Conservation (phyloP, 2,888 invertebrate species). For the Pristionchus exspectatus region DNA sequence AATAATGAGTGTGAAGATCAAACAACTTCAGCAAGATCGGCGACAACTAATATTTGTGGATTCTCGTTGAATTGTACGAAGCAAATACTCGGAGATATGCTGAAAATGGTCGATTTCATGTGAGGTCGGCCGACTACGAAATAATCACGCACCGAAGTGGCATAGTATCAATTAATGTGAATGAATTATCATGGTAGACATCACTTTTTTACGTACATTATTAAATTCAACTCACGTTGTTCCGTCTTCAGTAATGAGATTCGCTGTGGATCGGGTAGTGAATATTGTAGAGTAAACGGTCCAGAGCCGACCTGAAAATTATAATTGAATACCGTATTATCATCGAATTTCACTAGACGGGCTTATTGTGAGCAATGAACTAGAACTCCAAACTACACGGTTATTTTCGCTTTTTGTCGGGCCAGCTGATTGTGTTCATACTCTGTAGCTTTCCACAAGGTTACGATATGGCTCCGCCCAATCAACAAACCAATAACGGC, state of each 20-base stretch:
- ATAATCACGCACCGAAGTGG: neutral
- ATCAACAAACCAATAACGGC: no score
- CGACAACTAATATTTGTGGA: constrained; percentile 20
- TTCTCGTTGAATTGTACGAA: constrained; percentile 33
- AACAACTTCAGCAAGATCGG: constrained; percentile 6
- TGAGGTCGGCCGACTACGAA: neutral
- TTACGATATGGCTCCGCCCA: neutral
- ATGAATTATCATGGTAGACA: no score
- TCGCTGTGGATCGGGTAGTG: constrained; percentile 9
- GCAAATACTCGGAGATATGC: neutral
- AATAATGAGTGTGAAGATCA: neutral
- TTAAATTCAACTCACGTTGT: neutral
- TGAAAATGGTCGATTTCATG: neutral
- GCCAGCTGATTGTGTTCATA: neutral
- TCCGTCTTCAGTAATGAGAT: neutral
- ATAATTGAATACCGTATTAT: neutral
- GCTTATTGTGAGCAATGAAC: neutral
- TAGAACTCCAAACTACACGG: neutral
- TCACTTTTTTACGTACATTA: no score
- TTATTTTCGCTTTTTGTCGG: neutral
- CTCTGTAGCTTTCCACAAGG: neutral
- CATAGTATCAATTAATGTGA: no score
- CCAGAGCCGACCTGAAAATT: neutral
- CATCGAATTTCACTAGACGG: no score
- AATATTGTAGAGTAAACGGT: neutral